Evolutionary conservation across 2,888 invertebrate species (phyloP).

Genomic region (Entomobrya proxima): DNA sequence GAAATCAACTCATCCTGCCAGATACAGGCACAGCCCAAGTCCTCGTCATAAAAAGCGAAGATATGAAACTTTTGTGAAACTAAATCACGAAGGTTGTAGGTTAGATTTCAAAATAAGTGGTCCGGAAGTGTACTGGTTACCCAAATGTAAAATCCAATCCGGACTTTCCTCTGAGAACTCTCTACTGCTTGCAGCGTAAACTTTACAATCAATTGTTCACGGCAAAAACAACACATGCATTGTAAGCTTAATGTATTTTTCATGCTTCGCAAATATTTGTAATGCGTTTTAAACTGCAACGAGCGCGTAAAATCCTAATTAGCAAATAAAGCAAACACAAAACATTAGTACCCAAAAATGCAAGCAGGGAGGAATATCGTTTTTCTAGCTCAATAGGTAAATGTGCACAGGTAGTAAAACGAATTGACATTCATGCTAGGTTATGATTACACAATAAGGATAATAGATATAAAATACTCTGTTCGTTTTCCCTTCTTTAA

Average conservation of each 20-base stretch:
- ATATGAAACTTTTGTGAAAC: no score
- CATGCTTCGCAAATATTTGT: not conserved
- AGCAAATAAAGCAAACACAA: not conserved
- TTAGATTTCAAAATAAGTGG: slow-evolving; percentile 10
- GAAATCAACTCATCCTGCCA: no score
- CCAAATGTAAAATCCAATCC: slow-evolving; percentile 3
- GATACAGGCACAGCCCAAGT: no score
- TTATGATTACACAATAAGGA: no score
- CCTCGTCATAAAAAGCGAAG: no score
- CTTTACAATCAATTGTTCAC: not conserved
- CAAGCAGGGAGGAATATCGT: not conserved
- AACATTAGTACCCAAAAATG: not conserved
- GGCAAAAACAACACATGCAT: not conserved
- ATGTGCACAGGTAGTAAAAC: slow-evolving; percentile 3
- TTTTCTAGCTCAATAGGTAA: slow-evolving; percentile 44
- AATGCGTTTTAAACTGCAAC: not conserved
- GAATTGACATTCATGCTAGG: slow-evolving; percentile 32
- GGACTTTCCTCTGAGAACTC: not conserved
- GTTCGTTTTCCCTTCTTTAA: no score
- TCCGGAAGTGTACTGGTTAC: slow-evolving; percentile 20
- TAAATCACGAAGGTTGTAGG: not conserved
- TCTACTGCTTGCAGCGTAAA: not conserved
- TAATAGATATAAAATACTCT: no score
- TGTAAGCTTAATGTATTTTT: not conserved
- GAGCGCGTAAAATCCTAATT: not conserved